Evolutionary conservation across 2,888 invertebrate species (phyloP).

Genomic region (Sepiola atlantica): DNA sequence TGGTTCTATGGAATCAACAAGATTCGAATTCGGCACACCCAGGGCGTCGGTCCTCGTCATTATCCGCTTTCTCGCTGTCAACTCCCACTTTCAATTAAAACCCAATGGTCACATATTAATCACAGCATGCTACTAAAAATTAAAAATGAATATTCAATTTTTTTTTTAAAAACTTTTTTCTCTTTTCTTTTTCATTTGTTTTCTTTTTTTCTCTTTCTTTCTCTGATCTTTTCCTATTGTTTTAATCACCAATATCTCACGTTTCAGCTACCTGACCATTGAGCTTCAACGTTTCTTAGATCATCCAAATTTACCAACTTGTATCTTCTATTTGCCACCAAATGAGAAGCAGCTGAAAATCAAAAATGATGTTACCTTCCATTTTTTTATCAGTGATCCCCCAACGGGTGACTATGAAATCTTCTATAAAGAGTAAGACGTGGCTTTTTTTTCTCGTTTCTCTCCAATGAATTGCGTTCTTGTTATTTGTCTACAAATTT

Average conservation of each 20-base stretch:
- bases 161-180: not conserved
- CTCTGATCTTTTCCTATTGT: not conserved
- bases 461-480: not conserved
- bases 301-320: not conserved
- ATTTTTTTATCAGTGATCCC: conserved; percentile 67
- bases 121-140: no score
- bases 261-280: not conserved
- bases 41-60: no score
- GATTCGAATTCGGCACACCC: no score
- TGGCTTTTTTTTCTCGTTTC: no score
- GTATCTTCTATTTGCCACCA: not conserved
- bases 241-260: not conserved
- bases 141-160: not conserved
- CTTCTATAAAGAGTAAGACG: conserved; percentile 24
- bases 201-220: no score
- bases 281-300: not conserved
- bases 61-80: no score
- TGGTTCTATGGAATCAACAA: no score
- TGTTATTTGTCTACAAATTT: not conserved
- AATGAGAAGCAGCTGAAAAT: conserved; percentile 54
- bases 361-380: conserved; percentile 63
- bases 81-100: no score
- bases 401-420: conserved; percentile 67
- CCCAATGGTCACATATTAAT: no score
- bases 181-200: no score